Base-by-base conservation (phyloP, 2,888 invertebrate genomes). In the Hesperia comma region DNA sequence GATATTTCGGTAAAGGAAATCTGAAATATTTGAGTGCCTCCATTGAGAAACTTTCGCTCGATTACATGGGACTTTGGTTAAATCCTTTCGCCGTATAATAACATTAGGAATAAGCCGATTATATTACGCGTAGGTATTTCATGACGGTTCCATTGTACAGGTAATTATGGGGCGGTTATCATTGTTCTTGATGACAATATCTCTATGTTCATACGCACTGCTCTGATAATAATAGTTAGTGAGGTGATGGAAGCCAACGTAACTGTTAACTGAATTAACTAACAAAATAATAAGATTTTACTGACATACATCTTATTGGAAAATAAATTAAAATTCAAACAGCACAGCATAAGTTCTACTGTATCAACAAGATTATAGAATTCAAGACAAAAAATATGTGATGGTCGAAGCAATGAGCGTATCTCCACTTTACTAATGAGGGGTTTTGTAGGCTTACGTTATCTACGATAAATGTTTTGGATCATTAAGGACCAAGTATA, bases 51-150 rank as follows among this genome's bases (percentile, higher is more conserved):
- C 67, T 61, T 67, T 67, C 55, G 46, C 61, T 61, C 67, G 61
- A 67, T 61, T 66, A 60, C 61, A 61, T 26, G 40, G 55, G 67
- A 61, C 54, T 67, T 61, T 61, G 55, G 67, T 61, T 49, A 61
- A 67, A 67, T 67, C 67, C 61, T 21, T 51, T 14, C 37, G 8
- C 55, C 55, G 41, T 61, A 66, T 66, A 66, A 54, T 66, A 67
- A 61, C 55, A 54, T 67, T 61, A 49, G 40, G 55, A 49, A 43
- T 66, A 66, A 67, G 60, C 60, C 61, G 61, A 67, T 67, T 67
- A 67, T 61, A 61, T 19, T 43, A 54, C 43, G 21, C 6, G 32
- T 17, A 40, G 40, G 64, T 19, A 43, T 58, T 41, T 7, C 40
- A 33, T 53, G 41, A 19, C 37, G 53, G 58, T 53, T 63, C 55